Evolutionary conservation across 35 echinoderm and acorn worm species (phyloP), one percentile per base, ranked within the genome.

Genomic region (Lytechinus pictus): DNA sequence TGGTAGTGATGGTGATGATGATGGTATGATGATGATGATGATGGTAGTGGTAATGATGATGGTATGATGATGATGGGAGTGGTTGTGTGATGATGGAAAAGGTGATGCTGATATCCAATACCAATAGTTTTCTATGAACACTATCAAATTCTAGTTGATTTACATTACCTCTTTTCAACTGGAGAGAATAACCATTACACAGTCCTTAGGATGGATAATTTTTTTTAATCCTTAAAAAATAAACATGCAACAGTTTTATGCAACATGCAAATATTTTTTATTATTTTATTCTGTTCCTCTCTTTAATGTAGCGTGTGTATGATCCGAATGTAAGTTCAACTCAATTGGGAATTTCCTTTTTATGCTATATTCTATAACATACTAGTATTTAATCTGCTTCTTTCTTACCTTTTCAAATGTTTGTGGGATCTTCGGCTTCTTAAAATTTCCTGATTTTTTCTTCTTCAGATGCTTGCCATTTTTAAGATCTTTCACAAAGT

Each of bases 251-350:
- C n/a, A n/a, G n/a, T n/a, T 72, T 21, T 13, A 72, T 72, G 13
- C 12, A 21, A 21, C 61, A 72, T 72, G 3, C 24, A 72, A 21
- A n/a, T 72, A 24, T 72, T 21, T 24, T 72, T 72, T 72, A 9
- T 57, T 57, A 57, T 72, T 72, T 72, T 72, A 72, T 72, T 72
- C 61, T 13, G 16, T 72, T 21, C 14, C 1, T 72, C 5, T 21
- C 61, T 66, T 19, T 72, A n/a, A 21, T 72, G 61, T 72, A 72
- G 61, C 61, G 61, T 72, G 61, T 72, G 61, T 72, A 72, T 72
- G 61, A 72, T 72, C 61, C 61, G 24, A 72, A 72, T 72, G 61
- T 72, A 72, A 72, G 61, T 72, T 72, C 61, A 72, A 72, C n/a
- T n/a, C n/a, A n/a, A n/a, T 5, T 72, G 24, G 19, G 24, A 72